Percentiles rank a stretch among this genome's conserved stretches.
Conservation (phyloP, 2,888 invertebrate genomes). For the Norana najaformis region DNA sequence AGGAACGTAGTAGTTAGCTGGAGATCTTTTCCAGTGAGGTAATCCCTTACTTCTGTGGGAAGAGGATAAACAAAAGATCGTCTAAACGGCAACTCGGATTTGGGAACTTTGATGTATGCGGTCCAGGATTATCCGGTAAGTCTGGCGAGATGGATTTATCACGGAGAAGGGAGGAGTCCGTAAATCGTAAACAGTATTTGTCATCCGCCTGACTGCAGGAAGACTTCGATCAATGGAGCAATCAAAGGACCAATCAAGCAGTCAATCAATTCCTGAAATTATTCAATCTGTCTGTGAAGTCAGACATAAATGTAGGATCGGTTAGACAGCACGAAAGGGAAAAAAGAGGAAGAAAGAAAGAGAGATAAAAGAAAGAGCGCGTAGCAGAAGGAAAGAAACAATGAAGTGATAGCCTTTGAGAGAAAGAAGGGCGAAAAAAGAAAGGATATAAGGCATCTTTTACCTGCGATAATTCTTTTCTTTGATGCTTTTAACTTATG, state of each 20-base stretch:
- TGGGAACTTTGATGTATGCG: background rate
- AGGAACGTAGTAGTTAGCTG: background rate
- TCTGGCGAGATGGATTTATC: background rate
- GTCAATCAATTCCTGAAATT: background rate
- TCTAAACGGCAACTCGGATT: background rate
- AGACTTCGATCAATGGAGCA: too few species aligned
- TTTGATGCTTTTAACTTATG: too few species aligned
- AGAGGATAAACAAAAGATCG: background rate
- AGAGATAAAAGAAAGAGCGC: too few species aligned
- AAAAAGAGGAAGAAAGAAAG: too few species aligned
- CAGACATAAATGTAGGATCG: background rate
- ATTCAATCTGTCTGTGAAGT: background rate
- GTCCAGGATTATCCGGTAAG: background rate
- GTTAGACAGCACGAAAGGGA: background rate
- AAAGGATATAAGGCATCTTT: too few species aligned
- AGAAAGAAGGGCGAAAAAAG: too few species aligned
- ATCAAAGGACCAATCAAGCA: too few species aligned
- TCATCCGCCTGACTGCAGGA: background rate
- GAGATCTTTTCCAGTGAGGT: background rate
- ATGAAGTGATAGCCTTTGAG: too few species aligned
- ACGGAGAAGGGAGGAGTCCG: background rate
- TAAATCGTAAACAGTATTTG: background rate
- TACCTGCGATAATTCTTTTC: too few species aligned
- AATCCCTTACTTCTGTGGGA: background rate
- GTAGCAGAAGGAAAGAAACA: too few species aligned